Conservation (phyloP, 2,113 vertebrate species). For the Tupaia chinensis region DNA sequence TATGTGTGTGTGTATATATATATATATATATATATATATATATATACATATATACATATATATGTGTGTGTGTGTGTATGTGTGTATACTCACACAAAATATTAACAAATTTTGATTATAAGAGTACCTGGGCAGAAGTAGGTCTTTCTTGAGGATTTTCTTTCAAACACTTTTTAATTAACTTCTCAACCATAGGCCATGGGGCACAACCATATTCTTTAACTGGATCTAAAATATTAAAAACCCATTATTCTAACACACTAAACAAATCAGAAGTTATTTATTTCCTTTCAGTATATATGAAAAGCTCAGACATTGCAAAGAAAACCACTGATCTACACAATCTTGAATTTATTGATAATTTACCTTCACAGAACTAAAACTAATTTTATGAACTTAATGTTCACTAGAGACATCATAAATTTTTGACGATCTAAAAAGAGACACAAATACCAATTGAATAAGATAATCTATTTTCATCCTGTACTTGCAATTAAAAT, state of each 20-base stretch:
- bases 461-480: conserved; percentile 37
- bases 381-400: neutral
- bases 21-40: too few species aligned
- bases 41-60: neutral
- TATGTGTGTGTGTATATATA: neutral
- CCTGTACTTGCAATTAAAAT: neutral
- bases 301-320: neutral
- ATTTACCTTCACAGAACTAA: conserved; percentile 11
- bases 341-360: neutral
- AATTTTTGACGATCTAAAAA: conserved; percentile 20
- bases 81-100: neutral
- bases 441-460: neutral
- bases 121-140: conserved; percentile 93
- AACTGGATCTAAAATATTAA: conserved; percentile 92
- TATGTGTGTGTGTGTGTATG: neutral
- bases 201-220: conserved; percentile 94
- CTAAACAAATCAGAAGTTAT: conserved; percentile 26
- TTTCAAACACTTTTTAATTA: conserved; percentile 96
- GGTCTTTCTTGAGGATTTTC: conserved; percentile 95
- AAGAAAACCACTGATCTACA: neutral
- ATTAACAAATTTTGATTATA: neutral
- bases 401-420: neutral
- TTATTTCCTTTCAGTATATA: neutral
- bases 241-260: neutral
- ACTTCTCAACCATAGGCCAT: conserved; percentile 94